Base-by-base conservation (phyloP, 2,797 vertebrate genomes). In the Molossus alvarezi region DNA sequence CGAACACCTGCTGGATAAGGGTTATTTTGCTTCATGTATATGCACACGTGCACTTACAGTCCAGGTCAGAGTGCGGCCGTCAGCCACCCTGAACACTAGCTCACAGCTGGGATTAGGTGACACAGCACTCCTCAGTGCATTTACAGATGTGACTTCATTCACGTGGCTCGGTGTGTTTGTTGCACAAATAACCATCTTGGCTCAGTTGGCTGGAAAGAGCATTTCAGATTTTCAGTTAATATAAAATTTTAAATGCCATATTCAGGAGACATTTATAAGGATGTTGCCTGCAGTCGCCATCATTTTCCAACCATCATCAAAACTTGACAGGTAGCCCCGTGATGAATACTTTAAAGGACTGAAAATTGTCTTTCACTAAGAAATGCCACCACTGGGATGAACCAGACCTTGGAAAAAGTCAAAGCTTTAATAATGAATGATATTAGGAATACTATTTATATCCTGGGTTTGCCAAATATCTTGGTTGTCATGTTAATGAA, bases 181-280 rank as follows among this genome's bases (percentile, higher is more conserved):
- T 53, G 58, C 29, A 4, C 72, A 29, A 81, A 33, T 80, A 60
- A 60, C 12, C 11, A 73, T 9, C 27, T 64, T 89, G n/a, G 14
- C 55, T 89, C 10, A 72, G 5, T 57, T 41, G 14, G 45, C 12
- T 92, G 85, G 29, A 55, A 72, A 29, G 64, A 64, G 17, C n/a
- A 57, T 86, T 90, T 95, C 51, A 60, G 33, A 73, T 92, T 95
- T 94, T 94, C 3, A 67, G 55, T 77, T 88, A 76, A 88, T n/a
- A 9, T 93, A 90, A 84, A 90, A 91, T 41, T 92, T 95, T 92
- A 95, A 95, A 95, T 81, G n/a, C 51, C 60, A 20, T 41, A 84
- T 88, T 85, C 88, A 92, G 21, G 29, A 60, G 57, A 81, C 55
- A 90, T 87, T 95, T 51, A 60, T 95, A 71, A 89, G 57, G 91